Base-by-base conservation (phyloP, 37 sponge, comb jelly and placozoan genomes). In the Ephydatia muelleri region DNA sequence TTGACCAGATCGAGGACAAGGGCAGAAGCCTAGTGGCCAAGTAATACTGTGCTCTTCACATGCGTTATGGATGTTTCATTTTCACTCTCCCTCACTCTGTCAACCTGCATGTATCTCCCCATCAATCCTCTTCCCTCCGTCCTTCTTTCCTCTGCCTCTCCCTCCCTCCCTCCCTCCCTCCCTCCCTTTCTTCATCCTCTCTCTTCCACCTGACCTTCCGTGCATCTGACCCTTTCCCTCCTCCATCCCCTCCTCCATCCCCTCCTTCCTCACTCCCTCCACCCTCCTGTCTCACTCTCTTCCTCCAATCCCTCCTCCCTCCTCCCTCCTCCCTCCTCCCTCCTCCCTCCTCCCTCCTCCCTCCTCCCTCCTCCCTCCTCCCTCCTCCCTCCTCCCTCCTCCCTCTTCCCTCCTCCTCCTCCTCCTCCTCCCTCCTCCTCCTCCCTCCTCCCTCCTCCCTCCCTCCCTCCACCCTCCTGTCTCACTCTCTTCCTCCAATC, bases 1-100 rank as follows among this genome's bases (percentile, higher is more conserved):
- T 92, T 78, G 95, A 89, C 30, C 86, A 87, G 67, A 97, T 97
- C 57, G 97, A 97, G 76, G 97, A 97, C 82, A 71, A 80, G 40
- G 90, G 89, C 37, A 85, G 88, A 48, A 94, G 83, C 5, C 79
- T 97, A 26, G 91, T 97, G 34, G 86, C 89, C 38, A 87, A 91
- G 95, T 95, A 68, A 86, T 90, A 49, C 30, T 29, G 35, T 31
- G 11, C 19, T 28, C 11, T 26, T n/a, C 66, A 22, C 21, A 65
- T 65, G n/a, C n/a, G n/a, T n/a, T n/a, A n/a, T n/a, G n/a, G n/a
- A n/a, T n/a, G n/a, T n/a, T n/a, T n/a, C n/a, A n/a, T n/a, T n/a
- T n/a, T n/a, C n/a, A n/a, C n/a, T n/a, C n/a, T n/a, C n/a, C n/a
- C n/a, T n/a, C n/a, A n/a, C n/a, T n/a, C n/a, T n/a, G n/a, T n/a